Base-by-base conservation (phyloP, 2,797 vertebrate species). In the Eremophila alpestris region DNA sequence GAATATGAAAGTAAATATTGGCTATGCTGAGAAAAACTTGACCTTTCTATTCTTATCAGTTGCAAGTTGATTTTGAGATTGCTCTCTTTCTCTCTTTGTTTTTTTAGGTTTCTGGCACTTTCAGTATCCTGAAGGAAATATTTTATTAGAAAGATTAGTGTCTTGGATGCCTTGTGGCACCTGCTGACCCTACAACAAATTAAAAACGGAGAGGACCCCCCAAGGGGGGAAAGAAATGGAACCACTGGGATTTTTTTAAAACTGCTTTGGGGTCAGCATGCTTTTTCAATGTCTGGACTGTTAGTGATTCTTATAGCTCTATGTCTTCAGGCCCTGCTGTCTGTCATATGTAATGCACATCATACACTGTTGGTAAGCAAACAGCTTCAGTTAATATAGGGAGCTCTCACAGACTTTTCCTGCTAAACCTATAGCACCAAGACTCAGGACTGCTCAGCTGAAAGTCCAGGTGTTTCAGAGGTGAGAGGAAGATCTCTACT, bases 1-100 rank as follows among this genome's bases (percentile, higher is more conserved):
- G 94, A 95, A 91, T 95, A 94, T 83, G 82, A 94, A 96, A 95
- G 77, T 63, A 94, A 95, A 95, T 92, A 94, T 32, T 23, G 4
- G 46, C 65, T 83, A 81, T 22, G 11, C 68, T 29, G 45, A 83
- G 89, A 92, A 94, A 88, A 92, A 91, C 40, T 76, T 96, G 93
- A 91, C 94, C 91, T 94, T 96, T 96, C 71, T 89, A 46, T 87
- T 95, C 85, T 91, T 96, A 89, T 77, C 86, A 76, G 68, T 78
- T 88, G 34, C 79, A 87, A 92, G 79, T 12, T 91, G 89, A 93
- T 90, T 91, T 83, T 81, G 83, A 95, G 79, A 94, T 96, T 91
- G 48, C 41, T 85, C 19, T 85, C 34, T 92, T 80, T 79, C 52
- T 80, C 20, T 40, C 13, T 43, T 14, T 67, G 26, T 93, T 41